Base-by-base conservation (phyloP, 2,113 vertebrate species). In the Rostratula benghalensis region DNA sequence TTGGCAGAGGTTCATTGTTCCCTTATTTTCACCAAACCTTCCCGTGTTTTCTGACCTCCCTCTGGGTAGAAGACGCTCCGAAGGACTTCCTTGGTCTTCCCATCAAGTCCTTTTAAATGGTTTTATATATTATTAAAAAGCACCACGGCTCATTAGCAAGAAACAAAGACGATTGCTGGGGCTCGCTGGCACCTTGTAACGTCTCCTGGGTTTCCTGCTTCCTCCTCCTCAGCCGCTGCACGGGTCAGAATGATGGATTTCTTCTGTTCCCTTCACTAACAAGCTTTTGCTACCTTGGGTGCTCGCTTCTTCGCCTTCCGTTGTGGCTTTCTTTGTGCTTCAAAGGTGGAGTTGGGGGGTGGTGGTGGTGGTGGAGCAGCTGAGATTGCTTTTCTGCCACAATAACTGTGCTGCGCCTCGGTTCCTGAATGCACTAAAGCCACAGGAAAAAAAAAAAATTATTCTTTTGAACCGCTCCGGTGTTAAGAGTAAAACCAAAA, bases 401-500 rank as follows among this genome's bases (percentile, higher is more conserved):
- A 7, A n/a, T 30, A 43, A 78, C 78, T 63, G 63, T 15, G 37
- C 65, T 4, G 28, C 71, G 57, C 64, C 68, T 60, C 24, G 16
- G 65, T n/a, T 86, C 78, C 67, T 37, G 35, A 63, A 51, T 59
- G 46, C 41, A n/a, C 64, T 43, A 84, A 89, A 89, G 56, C 83
- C 77, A 30, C 51, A 28, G 43, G n/a, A n/a, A 43, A 43, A 43
- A 37, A 74, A 70, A 39, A 89, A 81, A 91, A 91, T 59, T 21
- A 56, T 51, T 43, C 89, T 80, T 97, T 95, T 90, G 74, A 95
- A 87, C 73, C 51, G 30, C 41, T 70, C 61, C 18, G 13, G 45
- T 3, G 28, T 67, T 67, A 71, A 69, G 71, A 60, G 83, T 56
- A 50, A 93, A 84, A 67, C 41, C 53, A 20, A 91, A 86, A 63